Evolutionary conservation across 2,888 invertebrate species (phyloP), one percentile per base, ranked within the genome.

Genomic region (Andrena dorsata): DNA sequence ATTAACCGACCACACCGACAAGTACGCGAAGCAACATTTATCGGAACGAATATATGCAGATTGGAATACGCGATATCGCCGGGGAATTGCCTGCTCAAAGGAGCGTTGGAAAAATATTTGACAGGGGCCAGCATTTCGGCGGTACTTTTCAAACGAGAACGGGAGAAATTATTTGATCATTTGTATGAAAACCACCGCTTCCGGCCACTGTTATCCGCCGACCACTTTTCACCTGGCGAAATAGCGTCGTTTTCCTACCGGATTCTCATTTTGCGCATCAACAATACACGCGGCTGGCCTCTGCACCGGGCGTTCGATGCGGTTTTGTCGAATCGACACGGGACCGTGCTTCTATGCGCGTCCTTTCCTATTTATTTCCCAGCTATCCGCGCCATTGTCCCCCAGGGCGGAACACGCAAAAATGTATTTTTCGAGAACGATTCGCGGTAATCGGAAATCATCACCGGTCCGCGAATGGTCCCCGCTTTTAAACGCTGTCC

Each of bases 361-460:
- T 10, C 13, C 79, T 56, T 58, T 30, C 70, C 75, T 75, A 72
- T 82, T 76, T 72, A 63, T 72, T 80, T 64, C 71, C 0, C 61
- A 23, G 56, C 49, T 66, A 56, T 71, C 71, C 75, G 41, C 65
- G 76, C 72, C 63, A 68, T 82, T 80, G 80, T 68, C 71, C 69
- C 68, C 23, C 41, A 63, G 51, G 68, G 58, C 28, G 60, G 60
- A 61, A 66, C 71, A 60, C 47, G 63, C 82, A 80, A 82, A 82
- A 82, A 82, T 82, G 82, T 80, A 76, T 82, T 82, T 82, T 82
- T 82, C 76, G 68, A 51, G 75, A 64, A 82, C 82, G 76, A 82
- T 82, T 82, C 80, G 68, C 51, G 68, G 76, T 82, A 82, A 82
- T 82, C 82, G 82, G 82, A 82, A 82, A 71, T 82, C 80, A 80